Percentiles rank a stretch among this genome's conserved stretches.
Evolutionary conservation across 2,888 invertebrate species (phyloP).

Genomic region (Pseudococcus jackbeardsleyi): DNA sequence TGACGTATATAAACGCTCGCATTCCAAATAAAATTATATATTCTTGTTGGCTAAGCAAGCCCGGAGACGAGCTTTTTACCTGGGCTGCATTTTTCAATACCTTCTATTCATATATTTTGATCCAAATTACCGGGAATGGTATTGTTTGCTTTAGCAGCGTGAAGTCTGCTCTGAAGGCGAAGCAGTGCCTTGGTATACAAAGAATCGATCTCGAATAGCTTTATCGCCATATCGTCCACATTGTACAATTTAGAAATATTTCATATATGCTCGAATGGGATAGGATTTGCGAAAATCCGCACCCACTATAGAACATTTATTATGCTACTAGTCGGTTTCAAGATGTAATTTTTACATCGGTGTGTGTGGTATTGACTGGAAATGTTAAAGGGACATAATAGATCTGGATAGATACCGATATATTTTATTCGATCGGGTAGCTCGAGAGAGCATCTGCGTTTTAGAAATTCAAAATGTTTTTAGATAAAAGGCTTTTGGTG

Average conservation of each 20-base stretch:
- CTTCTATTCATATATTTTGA: constrained; percentile 34
- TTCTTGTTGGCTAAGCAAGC: background rate
- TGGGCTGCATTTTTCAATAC: constrained; percentile 31
- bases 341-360: background rate
- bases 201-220: background rate
- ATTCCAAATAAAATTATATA: constrained; percentile 33
- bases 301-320: background rate
- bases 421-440: background rate
- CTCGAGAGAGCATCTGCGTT: background rate
- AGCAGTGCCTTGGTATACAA: background rate
- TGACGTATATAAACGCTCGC: constrained; percentile 36
- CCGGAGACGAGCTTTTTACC: constrained; percentile 28
- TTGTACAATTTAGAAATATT: constrained; percentile 30
- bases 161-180: constrained; percentile 30
- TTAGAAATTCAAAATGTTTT: background rate
- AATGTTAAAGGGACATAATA: background rate
- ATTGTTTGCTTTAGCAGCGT: constrained; percentile 54
- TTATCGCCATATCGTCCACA: background rate
- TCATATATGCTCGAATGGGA: background rate
- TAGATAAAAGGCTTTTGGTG: background rate
- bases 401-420: background rate
- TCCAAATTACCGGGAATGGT: constrained; percentile 49
- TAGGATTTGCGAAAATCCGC: constrained; percentile 29
- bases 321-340: background rate
- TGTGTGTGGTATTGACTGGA: background rate